These are phyloP conservation scores for Stomatorhinus ivindoensis DNA, from an alignment of 2,113 vertebrate genomes.

Conservation along the genomic window DNA sequence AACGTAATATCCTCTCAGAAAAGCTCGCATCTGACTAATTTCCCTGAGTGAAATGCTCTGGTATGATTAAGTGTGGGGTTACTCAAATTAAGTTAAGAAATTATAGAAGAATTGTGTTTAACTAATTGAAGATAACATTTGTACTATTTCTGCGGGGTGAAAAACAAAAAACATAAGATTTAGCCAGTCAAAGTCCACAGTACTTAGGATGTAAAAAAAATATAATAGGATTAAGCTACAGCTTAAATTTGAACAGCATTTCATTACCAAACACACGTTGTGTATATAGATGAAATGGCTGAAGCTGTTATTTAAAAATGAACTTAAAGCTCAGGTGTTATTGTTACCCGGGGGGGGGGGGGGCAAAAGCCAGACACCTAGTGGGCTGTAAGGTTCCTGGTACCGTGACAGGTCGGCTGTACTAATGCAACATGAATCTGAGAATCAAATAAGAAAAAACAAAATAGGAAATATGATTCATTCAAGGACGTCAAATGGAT, in stretches of 20 bases:
- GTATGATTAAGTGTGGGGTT: not conserved
- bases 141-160: not conserved
- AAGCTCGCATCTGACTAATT: not conserved
- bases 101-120: not conserved
- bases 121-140: not conserved
- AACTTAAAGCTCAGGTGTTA: not conserved
- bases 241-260: not conserved
- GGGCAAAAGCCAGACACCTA: not conserved
- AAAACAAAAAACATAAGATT: not conserved
- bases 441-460: not conserved
- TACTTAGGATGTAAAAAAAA: not conserved
- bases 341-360: not conserved
- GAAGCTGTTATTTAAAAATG: not conserved
- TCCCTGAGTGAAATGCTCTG: not conserved
- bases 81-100: not conserved
- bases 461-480: not conserved
- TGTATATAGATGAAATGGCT: not conserved
- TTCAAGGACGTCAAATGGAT: not conserved
- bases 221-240: not conserved
- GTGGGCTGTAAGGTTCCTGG: not conserved
- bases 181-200: not conserved
- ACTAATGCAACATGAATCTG: not conserved
- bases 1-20: not conserved
- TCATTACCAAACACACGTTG: not conserved
- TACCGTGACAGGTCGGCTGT: not conserved